These are phyloP conservation scores for Tenthredo distinguenda DNA, from an alignment of 2,888 invertebrate genomes.

Conservation along the genomic window DNA sequence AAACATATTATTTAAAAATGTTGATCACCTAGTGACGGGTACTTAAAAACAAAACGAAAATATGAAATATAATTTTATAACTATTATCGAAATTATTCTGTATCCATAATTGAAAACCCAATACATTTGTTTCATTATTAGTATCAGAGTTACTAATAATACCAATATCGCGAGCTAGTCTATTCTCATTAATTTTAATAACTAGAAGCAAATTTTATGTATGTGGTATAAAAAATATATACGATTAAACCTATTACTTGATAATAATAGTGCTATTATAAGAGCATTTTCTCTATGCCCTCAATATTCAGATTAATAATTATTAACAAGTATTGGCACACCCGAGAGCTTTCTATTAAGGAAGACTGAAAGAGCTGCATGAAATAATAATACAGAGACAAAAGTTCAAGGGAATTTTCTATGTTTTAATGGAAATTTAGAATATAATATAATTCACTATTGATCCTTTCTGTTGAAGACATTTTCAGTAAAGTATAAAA, in stretches of 20 bases:
- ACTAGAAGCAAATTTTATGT: not conserved
- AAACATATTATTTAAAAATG: not conserved
- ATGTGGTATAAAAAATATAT: slow-evolving; percentile 46
- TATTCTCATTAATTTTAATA: not conserved
- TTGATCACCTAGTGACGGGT: not conserved
- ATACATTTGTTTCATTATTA: slow-evolving; percentile 23
- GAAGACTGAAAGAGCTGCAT: slow-evolving; percentile 15
- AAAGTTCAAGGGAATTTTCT: not conserved
- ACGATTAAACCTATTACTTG: slow-evolving; percentile 25
- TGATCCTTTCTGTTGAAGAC: not conserved
- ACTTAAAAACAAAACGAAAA: not conserved
- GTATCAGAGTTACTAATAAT: slow-evolving; percentile 32
- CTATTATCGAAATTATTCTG: slow-evolving; percentile 9
- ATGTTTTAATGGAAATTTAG: not conserved
- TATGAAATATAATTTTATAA: not conserved
- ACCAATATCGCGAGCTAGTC: not conserved
- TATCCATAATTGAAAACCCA: slow-evolving; percentile 1
- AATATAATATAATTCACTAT: too few relatives aligned
- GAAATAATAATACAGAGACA: not conserved
- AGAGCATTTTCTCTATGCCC: slow-evolving; percentile 16
- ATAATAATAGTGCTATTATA: slow-evolving; percentile 13
- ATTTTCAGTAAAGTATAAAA: not conserved
- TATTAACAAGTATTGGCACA: slow-evolving; percentile 36
- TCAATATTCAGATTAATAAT: slow-evolving; percentile 14
- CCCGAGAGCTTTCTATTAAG: not conserved